Base-by-base conservation (phyloP, 1,140 invertebrate species). In the Calephelis virginiensis region DNA sequence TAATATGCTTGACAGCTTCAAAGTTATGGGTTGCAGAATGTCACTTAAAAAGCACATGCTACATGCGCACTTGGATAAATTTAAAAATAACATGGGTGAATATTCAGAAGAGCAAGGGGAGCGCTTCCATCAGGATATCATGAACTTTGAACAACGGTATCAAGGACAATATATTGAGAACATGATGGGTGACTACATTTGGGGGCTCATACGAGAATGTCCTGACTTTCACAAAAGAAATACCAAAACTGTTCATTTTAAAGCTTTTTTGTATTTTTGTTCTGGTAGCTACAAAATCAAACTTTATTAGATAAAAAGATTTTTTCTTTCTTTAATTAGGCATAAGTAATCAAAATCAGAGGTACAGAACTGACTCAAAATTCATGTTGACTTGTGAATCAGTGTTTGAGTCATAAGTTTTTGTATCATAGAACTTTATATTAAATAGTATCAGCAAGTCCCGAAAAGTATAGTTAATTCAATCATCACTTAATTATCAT, bases 71-170 rank as follows among this genome's bases (percentile, higher is more conserved):
- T 69, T 87, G 12, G 77, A 86, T 71, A 69, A 78, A 69, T 88
- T 83, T 70, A 73, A 79, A 72, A 59, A 83, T 37, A 89, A 89
- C 63, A 68, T 83, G 60, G 80, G 76, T 62, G 77, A 67, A 0
- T 79, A 78, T 66, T 78, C 75, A 14, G 78, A 87, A 67, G 71
- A 74, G 61, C 64, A 74, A 70, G 64, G 67, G 28, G 67, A 69
- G 70, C 69, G 72, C 37, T 74, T 92, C 66, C 85, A 91, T 68
- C 82, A 90, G 74, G 86, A 89, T 72, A 70, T 74, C 37, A 79
- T 77, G 68, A 61, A 72, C 43, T 80, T 83, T 69, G 72, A 75
- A 47, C 48, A 46, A 65, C 64, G 65, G 9, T 75, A 74, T 43
- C 63, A 72, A 72, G 68, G 78, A 37, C 72, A 78, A 56, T 79